Evolutionary conservation across 37 sponge, comb jelly and placozoan species (phyloP), one percentile per base, ranked within the genome.

Genomic region (Aphrocallistes beatrix): DNA sequence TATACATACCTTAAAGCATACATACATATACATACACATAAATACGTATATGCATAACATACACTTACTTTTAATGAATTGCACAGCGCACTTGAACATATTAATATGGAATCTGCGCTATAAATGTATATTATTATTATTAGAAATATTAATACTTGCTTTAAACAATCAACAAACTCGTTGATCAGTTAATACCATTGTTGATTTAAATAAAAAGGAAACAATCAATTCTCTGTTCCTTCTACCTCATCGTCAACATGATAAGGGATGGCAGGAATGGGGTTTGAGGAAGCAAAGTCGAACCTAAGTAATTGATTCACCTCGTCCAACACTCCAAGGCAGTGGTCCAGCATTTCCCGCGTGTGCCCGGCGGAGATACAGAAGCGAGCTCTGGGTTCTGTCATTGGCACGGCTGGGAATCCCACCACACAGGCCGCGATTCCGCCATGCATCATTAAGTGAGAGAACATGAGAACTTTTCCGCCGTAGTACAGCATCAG

Each of bases 381-480:
- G 51, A 98, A 88, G 39, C 99, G 88, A 25, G 82, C 86, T 40
- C 99, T 42, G 0, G 88, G 25, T 38, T 88, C 92, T 0, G 93
- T 83, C n/a, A 99, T 85, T 13, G 90, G 83, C 8, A 94, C 94
- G 42, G 99, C 99, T 1, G 99, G 99, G 50, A 93, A 95, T 1
- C 96, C 99, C 0, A 93, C 99, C 16, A 94, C 91, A 32, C 94
- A 94, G 21, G 92, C 91, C 25, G 90, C 96, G n/a, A 99, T 91
- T 60, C 92, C 92, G 51, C 84, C 88, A 48, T 51, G 84, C 40
- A 93, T 85, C 86, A 90, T 23, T 82, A 86, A 84, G 30, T 92
- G 82, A 8, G 94, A 90, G 38, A 94, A 87, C 0, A 82, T 40
- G 23, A 51, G 17, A 36, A 92, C 3, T 47, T 75, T 82, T 23